These are phyloP conservation scores for Anthophora plumipes DNA, from an alignment of 2,888 invertebrate genomes.

Conservation along the genomic window DNA sequence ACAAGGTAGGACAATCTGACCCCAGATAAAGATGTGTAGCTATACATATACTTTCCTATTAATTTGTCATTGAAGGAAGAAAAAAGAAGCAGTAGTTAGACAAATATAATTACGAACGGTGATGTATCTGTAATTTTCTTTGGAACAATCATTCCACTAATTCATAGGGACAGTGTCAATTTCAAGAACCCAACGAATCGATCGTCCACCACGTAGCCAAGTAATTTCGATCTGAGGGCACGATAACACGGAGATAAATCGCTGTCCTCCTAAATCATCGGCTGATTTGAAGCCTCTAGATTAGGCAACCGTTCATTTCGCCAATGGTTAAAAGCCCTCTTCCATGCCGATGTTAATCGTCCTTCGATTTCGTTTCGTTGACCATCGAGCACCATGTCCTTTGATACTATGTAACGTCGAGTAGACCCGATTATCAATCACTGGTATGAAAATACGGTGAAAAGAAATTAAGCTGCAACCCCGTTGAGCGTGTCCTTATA, in stretches of 20 bases:
- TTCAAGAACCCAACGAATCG: not conserved
- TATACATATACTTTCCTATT: too few species aligned
- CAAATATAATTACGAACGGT: too few species aligned
- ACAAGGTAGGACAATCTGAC: too few species aligned
- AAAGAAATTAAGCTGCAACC: slow-evolving; percentile 70
- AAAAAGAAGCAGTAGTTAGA: too few species aligned
- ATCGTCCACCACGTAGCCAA: slow-evolving; percentile 8
- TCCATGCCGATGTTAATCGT: slow-evolving; percentile 31
- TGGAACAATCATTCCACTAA: not conserved
- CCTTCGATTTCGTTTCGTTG: slow-evolving; percentile 16
- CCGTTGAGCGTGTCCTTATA: slow-evolving; percentile 51
- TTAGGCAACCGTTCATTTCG: slow-evolving; percentile 45
- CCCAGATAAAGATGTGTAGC: too few species aligned
- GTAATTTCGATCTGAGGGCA: slow-evolving; percentile 37
- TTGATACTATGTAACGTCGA: slow-evolving; percentile 24
- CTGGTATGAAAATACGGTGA: slow-evolving; percentile 54
- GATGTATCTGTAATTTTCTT: too few species aligned
- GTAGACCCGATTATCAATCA: slow-evolving; percentile 52
- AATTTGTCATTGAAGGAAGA: too few species aligned
- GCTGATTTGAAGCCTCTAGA: slow-evolving; percentile 36
- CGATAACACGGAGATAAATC: slow-evolving; percentile 44
- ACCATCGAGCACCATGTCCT: slow-evolving; percentile 28
- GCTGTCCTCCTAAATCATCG: slow-evolving; percentile 45
- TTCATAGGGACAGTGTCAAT: not conserved
- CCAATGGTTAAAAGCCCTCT: slow-evolving; percentile 21